Base-by-base conservation (phyloP, 2,888 invertebrate species). In the Caenorhabditis virilis region DNA sequence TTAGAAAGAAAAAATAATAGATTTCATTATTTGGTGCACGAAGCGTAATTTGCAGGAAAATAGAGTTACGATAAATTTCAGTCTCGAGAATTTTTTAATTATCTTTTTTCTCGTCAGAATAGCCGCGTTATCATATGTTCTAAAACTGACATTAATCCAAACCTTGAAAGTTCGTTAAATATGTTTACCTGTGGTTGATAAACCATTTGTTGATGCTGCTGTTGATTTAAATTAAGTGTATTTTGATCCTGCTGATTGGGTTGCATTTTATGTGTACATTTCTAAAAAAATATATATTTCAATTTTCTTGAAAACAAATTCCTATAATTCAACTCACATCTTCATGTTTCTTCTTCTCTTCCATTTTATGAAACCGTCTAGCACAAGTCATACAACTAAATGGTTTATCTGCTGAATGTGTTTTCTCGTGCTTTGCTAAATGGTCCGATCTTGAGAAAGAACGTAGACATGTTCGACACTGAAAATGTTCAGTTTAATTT, bases 291-390 rank as follows among this genome's bases (percentile, higher is more conserved):
- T n/a, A n/a, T n/a, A n/a, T n/a, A n/a, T n/a, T 6, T 35, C 35
- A 47, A 47, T 7, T 22, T 47, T 47, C 16, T 23, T 11, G 7
- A 46, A 7, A n/a, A 25, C 15, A 48, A 42, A 6, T 9, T 43
- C 23, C 15, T 11, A 9, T 42, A 49, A 50, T 36, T 5, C 9
- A 13, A 25, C 38, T 22, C 18, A 64, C 65, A 46, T 58, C 58
- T 53, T 55, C 59, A 36, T 65, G 65, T 43, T 65, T 65, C 53
- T 65, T 65, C 48, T 65, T 47, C 36, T 65, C 65, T 20, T 65
- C 65, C 7, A 48, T 42, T 30, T 65, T 65, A 43, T 54, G 56
- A 35, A 65, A 65, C 30, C 65, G n/a, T 15, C 60, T 36, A 20
- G 49, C 51, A 45, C 65, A 65, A 23, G 47, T 43, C 15, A 30